These are phyloP conservation scores for Tridacna crocea DNA, from an alignment of 2,888 invertebrate genomes.

Conservation along the genomic window DNA sequence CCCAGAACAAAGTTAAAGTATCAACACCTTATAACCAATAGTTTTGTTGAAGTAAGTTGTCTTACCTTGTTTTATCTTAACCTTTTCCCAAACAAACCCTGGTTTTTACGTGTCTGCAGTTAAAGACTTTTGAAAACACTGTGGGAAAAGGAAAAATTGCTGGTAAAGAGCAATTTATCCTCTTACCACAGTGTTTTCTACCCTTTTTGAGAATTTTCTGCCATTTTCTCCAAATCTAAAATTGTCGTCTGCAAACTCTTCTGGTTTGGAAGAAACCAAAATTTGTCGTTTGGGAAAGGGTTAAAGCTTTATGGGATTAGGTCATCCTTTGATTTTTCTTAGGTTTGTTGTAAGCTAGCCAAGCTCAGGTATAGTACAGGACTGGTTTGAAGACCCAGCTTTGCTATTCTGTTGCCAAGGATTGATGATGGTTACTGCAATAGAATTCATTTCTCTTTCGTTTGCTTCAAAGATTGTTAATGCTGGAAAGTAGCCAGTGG, in stretches of 20 bases:
- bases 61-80: not conserved
- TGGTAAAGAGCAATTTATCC: not conserved
- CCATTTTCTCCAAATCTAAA: no score
- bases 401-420: no score
- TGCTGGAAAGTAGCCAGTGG: no score
- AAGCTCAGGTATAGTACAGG: no score
- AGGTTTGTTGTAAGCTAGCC: no score
- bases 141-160: not conserved
- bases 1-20: conserved; percentile 87
- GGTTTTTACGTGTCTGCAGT: not conserved
- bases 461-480: no score
- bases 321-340: no score
- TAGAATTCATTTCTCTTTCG: no score
- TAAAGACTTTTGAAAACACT: not conserved
- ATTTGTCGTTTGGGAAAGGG: not conserved
- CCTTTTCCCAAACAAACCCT: no score
- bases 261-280: not conserved
- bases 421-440: no score
- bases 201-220: no score
- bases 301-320: not conserved
- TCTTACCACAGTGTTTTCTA: not conserved
- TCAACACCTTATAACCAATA: conserved; percentile 98
- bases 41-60: conserved; percentile 95
- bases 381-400: no score
- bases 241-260: not conserved